phyloP scores from a whole-genome alignment of 2,888 invertebrate species.

The Dryadula phaetusa region DNA sequence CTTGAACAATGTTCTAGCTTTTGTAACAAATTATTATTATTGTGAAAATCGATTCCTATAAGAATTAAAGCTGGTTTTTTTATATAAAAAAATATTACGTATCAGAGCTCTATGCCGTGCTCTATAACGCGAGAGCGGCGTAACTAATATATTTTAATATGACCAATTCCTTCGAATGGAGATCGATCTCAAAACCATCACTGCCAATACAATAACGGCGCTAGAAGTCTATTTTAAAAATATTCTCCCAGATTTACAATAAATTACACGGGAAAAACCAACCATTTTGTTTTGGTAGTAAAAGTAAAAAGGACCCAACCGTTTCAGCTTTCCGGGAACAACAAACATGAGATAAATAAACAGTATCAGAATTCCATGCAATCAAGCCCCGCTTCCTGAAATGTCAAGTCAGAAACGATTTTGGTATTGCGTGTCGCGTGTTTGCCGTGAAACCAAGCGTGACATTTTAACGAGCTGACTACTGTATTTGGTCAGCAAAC shows the following conservation, averaged over 20 bases:
- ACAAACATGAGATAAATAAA: slow-evolving; percentile 7
- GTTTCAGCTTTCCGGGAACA: not conserved
- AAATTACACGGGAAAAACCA: not conserved
- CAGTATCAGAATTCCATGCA: slow-evolving; percentile 6
- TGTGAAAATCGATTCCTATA: too few relatives aligned
- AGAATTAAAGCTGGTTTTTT: too few relatives aligned
- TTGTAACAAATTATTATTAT: too few relatives aligned
- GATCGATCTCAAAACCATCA: too few relatives aligned
- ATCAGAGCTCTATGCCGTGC: too few relatives aligned
- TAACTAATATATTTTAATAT: too few relatives aligned
- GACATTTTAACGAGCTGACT: slow-evolving; percentile 68
- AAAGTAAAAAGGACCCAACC: not conserved
- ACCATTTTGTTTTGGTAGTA: not conserved
- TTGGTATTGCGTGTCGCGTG: slow-evolving; percentile 43
- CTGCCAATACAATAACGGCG: too few relatives aligned
- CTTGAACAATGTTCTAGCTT: too few relatives aligned
- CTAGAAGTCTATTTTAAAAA: too few relatives aligned
- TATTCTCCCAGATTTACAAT: not conserved
- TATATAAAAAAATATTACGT: too few relatives aligned
- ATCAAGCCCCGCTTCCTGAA: not conserved
- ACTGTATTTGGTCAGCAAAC: slow-evolving; percentile 57
- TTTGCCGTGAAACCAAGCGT: slow-evolving; percentile 56
- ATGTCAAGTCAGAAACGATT: slow-evolving; percentile 34
- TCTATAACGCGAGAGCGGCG: too few relatives aligned
- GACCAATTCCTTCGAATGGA: too few relatives aligned